phyloP scores from a whole-genome alignment of 2,113 vertebrate species.

The Colistium nudipinnis region DNA sequence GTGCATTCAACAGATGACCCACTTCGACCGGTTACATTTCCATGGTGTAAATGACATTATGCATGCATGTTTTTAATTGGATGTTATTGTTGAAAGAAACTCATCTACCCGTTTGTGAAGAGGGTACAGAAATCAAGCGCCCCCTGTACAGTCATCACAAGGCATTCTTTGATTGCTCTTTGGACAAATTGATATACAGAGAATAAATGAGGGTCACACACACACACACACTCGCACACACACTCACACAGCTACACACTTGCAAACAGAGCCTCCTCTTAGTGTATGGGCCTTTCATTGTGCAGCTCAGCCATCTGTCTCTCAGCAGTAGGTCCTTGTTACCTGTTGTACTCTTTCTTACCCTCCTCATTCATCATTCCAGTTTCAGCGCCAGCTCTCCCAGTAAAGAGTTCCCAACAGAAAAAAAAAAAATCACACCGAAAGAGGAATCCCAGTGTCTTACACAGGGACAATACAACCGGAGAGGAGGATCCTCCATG shows the following conservation, averaged over 20 bases:
- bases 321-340: slow-evolving; percentile 79
- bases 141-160: slow-evolving; percentile 57
- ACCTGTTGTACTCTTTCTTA: slow-evolving; percentile 79
- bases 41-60: too few species aligned
- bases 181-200: slow-evolving; percentile 67
- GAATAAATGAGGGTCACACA: slow-evolving; percentile 52
- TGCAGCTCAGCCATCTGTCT: slow-evolving; percentile 76
- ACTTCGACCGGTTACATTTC: too few species aligned
- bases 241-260: slow-evolving; percentile 4
- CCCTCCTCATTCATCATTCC: slow-evolving; percentile 63
- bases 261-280: slow-evolving; percentile 46
- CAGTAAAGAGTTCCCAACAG: slow-evolving; percentile 56
- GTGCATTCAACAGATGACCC: too few species aligned
- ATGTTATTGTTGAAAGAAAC: background rate
- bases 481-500: slow-evolving; percentile 19
- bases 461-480: slow-evolving; percentile 26
- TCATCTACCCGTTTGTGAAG: background rate
- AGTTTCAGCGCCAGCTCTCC: slow-evolving; percentile 57
- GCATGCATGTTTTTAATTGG: too few species aligned
- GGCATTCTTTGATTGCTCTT: slow-evolving; percentile 59
- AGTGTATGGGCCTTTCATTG: slow-evolving; percentile 70
- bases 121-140: background rate
- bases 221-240: background rate
- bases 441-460: slow-evolving; percentile 42
- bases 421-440: slow-evolving; percentile 47